Conservation (phyloP, 2,113 vertebrate species). For the Indri indri region DNA sequence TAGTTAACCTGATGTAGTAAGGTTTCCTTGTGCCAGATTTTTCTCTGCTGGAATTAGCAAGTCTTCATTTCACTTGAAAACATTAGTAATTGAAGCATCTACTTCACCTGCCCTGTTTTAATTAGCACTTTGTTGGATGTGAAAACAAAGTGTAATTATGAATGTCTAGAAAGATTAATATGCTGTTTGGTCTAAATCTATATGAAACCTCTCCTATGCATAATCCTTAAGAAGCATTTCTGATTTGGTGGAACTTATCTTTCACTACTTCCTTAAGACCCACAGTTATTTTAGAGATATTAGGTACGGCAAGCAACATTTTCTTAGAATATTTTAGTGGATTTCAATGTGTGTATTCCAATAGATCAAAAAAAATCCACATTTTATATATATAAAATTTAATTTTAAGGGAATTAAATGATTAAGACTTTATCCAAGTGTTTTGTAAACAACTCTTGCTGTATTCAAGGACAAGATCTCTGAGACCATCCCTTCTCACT, state of each 20-base stretch:
- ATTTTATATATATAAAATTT: not conserved
- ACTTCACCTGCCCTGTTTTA: not conserved
- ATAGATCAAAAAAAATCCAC: not conserved
- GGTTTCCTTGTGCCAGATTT: not conserved
- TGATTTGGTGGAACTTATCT: not conserved
- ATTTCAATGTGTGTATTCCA: not conserved
- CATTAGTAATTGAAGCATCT: not conserved
- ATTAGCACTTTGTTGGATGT: not conserved
- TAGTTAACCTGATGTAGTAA: not conserved
- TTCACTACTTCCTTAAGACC: not conserved
- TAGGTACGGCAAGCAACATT: not conserved
- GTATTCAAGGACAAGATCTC: not conserved
- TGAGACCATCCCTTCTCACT: not conserved
- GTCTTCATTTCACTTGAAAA: not conserved
- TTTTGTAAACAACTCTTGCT: not conserved
- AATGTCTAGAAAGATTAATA: not conserved
- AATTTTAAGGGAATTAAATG: constrained; percentile 4
- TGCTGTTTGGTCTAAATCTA: not conserved
- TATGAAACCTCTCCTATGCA: not conserved
- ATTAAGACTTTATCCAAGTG: not conserved
- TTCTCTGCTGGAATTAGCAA: not conserved
- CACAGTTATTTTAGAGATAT: not conserved
- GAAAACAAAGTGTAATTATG: not conserved
- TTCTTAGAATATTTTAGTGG: not conserved
- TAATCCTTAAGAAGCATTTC: not conserved